phyloP scores from a whole-genome alignment of 2,113 vertebrate species.

The Brachypteracias leptosomus region DNA sequence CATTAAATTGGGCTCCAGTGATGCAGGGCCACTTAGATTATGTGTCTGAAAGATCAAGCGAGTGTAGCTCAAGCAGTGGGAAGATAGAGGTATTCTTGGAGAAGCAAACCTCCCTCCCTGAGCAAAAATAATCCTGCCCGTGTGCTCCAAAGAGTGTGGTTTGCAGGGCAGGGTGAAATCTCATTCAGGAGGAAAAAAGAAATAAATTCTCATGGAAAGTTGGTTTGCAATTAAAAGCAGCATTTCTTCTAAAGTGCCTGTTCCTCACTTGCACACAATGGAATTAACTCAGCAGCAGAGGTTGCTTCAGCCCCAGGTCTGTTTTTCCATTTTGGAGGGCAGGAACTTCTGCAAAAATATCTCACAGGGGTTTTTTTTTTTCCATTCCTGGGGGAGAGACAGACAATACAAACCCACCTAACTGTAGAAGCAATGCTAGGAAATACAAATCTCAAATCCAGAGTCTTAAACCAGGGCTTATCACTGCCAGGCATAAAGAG shows the following conservation, averaged over 20 bases:
- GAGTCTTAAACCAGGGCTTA: background rate
- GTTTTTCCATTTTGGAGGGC: conserved; percentile 20
- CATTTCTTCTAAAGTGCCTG: background rate
- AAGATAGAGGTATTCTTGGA: background rate
- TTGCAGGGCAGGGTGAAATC: conserved; percentile 10
- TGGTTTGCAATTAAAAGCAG: conserved; percentile 15
- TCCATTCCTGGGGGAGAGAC: background rate
- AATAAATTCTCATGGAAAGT: background rate
- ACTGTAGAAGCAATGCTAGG: background rate
- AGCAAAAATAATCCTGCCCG: background rate
- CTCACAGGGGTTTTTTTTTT: background rate
- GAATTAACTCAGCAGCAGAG: background rate
- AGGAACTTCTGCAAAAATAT: conserved; percentile 1
- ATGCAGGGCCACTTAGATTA: conserved; percentile 51
- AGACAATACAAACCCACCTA: background rate
- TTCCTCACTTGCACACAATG: background rate
- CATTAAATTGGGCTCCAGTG: conserved; percentile 63
- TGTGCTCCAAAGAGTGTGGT: background rate
- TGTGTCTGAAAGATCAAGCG: conserved; percentile 33
- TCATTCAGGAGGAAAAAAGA: background rate
- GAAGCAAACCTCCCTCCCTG: background rate
- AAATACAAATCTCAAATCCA: background rate
- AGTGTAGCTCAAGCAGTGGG: background rate
- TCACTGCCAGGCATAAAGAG: background rate
- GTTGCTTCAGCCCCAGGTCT: background rate